phyloP scores from a whole-genome alignment of 1,140 invertebrate species.

The Zaprionus taronus region DNA sequence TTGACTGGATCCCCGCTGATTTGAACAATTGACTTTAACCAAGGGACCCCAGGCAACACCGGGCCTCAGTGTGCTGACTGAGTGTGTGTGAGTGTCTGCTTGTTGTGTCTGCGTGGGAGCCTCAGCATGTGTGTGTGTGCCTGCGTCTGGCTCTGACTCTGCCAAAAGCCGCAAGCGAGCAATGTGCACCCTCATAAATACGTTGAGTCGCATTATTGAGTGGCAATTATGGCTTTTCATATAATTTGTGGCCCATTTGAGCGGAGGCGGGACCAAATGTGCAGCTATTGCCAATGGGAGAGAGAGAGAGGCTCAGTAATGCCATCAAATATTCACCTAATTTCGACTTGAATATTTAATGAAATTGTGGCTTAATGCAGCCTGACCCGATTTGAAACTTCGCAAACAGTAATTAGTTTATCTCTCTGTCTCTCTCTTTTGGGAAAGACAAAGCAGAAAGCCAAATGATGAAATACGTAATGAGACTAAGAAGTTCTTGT shows the following conservation, averaged over 20 bases:
- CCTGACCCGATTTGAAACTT: not conserved
- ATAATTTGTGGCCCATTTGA: slow-evolving; percentile 22
- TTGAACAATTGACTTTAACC: slow-evolving; percentile 34
- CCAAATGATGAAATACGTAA: slow-evolving; percentile 1
- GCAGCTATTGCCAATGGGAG: not conserved
- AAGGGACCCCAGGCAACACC: slow-evolving; percentile 6
- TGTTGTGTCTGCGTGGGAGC: not conserved
- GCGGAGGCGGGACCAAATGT: not conserved
- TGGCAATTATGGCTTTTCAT: slow-evolving; percentile 2
- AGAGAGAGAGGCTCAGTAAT: not conserved
- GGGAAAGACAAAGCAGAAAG: not conserved
- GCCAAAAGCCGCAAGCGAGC: not conserved
- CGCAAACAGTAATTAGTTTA: not conserved
- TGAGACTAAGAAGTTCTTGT: not conserved
- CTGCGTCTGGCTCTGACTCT: not conserved
- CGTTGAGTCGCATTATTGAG: slow-evolving; percentile 19
- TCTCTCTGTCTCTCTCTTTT: not conserved
- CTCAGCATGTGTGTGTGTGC: not conserved
- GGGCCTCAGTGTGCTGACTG: not conserved
- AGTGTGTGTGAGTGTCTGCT: slow-evolving; percentile 1
- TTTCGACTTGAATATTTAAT: not conserved
- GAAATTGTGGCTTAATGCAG: not conserved
- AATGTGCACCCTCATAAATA: slow-evolving; percentile 11
- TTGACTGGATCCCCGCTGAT: slow-evolving; percentile 33
- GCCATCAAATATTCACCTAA: not conserved